Base-by-base conservation (phyloP, 2,888 invertebrate genomes). In the Amphipoea lucens region DNA sequence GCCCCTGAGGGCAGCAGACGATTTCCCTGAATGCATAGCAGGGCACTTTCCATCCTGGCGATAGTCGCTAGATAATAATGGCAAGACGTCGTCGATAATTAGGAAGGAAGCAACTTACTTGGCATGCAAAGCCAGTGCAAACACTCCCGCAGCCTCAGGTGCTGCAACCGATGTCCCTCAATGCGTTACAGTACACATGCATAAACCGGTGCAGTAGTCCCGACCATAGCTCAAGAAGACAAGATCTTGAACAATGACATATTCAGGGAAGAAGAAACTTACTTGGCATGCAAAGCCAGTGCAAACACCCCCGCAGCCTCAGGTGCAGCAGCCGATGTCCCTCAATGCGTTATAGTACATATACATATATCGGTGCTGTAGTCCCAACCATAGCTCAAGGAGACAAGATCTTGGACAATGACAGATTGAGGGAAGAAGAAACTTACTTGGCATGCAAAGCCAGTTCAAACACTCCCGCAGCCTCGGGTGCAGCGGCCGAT, bases 401-500 rank as follows among this genome's bases (percentile, higher is more conserved):
- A 48, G 45, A 48, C 45, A 12, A 48, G 45, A 12, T 12, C 12
- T 3, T 48, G 12, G 12, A 48, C 45, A 48, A 48, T 48, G 0
- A 48, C 45, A 48, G 12, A 48, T 12, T 48, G 3, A 48, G 12
- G 45, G 12, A 48, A 48, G 45, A 48, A 48, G 12, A 48, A 48
- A 75, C 75, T 75, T 76, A 76, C 99, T 99, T 99, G 76, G 99
- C 99, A 97, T 99, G 99, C 76, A 99, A 97, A 6, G 99, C 99
- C 77, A 99, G 97, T 3, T 99, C 99, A 95, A 99, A 99, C 20
- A 99, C 99, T 12, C 99, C 99, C 17, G 99, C 99, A 9, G 99
- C 99, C 96, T 99, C 99, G 0, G 99, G 99, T 12, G 99, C 99
- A 0, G 99, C 99, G 0, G 99, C 99, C 7, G 99, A 99, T 0